Evolutionary conservation across 2,797 vertebrate genomes (phyloP).

Genomic region (Labroides dimidiatus): DNA sequence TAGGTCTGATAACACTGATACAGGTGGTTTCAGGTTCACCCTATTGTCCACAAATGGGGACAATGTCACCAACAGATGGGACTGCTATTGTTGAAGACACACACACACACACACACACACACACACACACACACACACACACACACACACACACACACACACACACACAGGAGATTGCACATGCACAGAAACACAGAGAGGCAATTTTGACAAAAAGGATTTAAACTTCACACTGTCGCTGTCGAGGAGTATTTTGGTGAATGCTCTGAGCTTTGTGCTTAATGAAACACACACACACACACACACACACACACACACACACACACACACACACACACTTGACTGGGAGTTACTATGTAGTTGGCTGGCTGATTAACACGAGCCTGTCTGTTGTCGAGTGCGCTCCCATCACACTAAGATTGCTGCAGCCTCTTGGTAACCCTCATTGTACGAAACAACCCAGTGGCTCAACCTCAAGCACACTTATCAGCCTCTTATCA

Average conservation of each 20-base stretch:
- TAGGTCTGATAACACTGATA: conserved; percentile 58
- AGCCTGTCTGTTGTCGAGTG: conserved; percentile 59
- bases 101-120: conserved; percentile 3
- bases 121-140: conserved; percentile 24
- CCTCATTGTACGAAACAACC: conserved; percentile 76
- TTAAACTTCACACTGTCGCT: conserved; percentile 16
- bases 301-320: too few species aligned
- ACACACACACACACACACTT: conserved; percentile 35
- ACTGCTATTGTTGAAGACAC: conserved; percentile 41
- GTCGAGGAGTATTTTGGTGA: conserved; percentile 18
- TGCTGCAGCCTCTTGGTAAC: conserved; percentile 81
- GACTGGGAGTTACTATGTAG: conserved; percentile 41
- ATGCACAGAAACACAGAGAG: background rate
- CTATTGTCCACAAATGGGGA: conserved; percentile 58
- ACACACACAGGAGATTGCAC: too few species aligned
- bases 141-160: conserved; percentile 6
- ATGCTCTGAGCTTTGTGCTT: conserved; percentile 34
- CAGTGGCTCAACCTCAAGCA: conserved; percentile 72
- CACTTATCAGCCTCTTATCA: conserved; percentile 69
- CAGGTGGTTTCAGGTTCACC: conserved; percentile 61
- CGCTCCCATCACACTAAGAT: conserved; percentile 61
- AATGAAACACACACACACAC: too few species aligned
- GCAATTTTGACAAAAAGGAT: conserved; percentile 20
- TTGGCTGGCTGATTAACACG: conserved; percentile 66
- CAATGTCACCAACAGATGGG: conserved; percentile 58